phyloP scores from a whole-genome alignment of 2,113 vertebrate genomes.

The Tretioscincus oriximinensis region DNA sequence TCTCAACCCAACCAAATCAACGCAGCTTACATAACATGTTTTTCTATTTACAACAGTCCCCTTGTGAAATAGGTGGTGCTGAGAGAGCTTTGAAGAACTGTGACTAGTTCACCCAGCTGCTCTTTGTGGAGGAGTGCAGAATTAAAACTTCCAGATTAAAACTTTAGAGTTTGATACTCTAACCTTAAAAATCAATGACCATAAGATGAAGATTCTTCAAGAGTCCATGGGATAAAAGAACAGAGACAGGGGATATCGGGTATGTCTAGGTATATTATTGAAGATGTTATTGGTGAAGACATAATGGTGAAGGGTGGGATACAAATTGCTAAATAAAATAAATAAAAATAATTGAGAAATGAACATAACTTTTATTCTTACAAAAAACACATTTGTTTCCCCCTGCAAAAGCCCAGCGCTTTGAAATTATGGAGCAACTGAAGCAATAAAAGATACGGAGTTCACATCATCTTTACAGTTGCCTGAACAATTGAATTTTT shows the following conservation, averaged over 20 bases:
- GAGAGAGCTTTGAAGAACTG: no score
- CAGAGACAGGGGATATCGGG: no score
- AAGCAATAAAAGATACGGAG: neutral
- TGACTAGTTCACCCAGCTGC: no score
- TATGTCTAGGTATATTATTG: neutral
- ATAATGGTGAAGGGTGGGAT: no score
- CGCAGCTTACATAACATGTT: no score
- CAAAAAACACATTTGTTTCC: neutral
- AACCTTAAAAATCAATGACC: neutral
- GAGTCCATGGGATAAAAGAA: neutral
- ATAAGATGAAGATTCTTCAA: neutral
- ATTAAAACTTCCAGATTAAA: neutral
- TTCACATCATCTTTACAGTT: neutral
- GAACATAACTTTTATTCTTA: neutral
- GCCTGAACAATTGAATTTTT: slow-evolving; percentile 1
- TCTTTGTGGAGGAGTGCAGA: neutral
- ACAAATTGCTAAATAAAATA: no score
- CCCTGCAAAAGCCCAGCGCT: neutral
- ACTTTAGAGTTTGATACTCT: no score
- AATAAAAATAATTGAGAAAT: neutral
- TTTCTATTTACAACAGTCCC: no score
- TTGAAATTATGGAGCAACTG: neutral
- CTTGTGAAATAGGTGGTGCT: no score
- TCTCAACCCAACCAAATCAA: no score
- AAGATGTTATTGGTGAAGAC: neutral